Base-by-base conservation (phyloP, 1,140 invertebrate genomes). In the Papilio dardanus region DNA sequence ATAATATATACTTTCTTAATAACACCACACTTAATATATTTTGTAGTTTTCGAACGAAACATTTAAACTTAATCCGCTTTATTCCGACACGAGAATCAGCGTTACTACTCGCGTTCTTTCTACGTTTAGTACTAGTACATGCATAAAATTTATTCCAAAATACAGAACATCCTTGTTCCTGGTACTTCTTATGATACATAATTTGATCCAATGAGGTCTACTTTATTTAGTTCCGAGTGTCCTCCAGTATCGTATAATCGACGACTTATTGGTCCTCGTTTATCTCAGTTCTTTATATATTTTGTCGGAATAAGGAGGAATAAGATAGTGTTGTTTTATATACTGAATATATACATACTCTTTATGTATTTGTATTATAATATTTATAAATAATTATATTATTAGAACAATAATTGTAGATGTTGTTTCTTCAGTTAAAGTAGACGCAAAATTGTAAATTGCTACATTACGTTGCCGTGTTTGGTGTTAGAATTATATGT, bases 381-480 rank as follows among this genome's bases (percentile, higher is more conserved):
- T 85, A 85, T 77, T 77, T 54, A 77, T 76, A 75, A 37, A 50
- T 35, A 33, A 50, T 35, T 74, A 71, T 75, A 80, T 69, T 79
- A 77, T 73, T 82, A 82, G 65, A 77, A 77, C 68, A 77, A 80
- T 81, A 79, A 78, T 79, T 77, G 71, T 78, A 74, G 35, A 35
- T 68, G 77, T 71, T 77, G n/a, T 71, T 75, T 71, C 71, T 75
- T 79, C 68, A 50, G 66, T 84, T 79, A 78, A 58, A 28, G 67
- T 75, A 75, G 74, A 76, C 12, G 88, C 86, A 77, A 87, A 77
- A 81, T 76, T 89, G 88, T 89, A 90, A 74, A 86, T 76, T 67
- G 85, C 84, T 84, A 68, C 80, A 74, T 76, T 89, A 81, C 78
- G 79, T 91, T 90, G 88, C 88, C 58, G 83, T 89, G 87, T 91